These are phyloP conservation scores for Notolepis coatsorum DNA, from an alignment of 2,797 vertebrate genomes.

Conservation along the genomic window DNA sequence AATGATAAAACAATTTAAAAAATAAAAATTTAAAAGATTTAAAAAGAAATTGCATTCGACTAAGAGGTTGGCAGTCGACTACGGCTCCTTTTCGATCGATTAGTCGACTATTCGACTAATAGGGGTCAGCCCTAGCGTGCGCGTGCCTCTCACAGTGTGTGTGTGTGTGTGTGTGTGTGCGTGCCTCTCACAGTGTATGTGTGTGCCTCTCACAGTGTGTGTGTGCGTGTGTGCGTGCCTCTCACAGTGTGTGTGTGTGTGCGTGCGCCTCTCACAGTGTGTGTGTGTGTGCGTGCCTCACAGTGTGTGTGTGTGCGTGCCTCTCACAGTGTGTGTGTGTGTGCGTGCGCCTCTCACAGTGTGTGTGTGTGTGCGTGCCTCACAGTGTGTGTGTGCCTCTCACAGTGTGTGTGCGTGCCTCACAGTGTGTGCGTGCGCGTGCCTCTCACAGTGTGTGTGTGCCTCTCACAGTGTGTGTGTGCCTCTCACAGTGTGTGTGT, in stretches of 20 bases:
- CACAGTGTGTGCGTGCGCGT: constrained; percentile 10
- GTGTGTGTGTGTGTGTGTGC: constrained; percentile 12
- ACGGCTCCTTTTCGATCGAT: too few species aligned
- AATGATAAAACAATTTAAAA: too few species aligned
- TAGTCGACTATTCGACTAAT: too few species aligned
- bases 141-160: too few species aligned
- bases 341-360: constrained; percentile 22
- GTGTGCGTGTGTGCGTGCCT: constrained; percentile 26
- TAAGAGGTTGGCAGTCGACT: too few species aligned
- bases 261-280: neutral
- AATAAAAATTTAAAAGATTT: too few species aligned
- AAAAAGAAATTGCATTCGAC: too few species aligned
- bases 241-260: constrained; percentile 1
- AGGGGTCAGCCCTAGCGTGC: too few species aligned
- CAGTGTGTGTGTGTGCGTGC: constrained; percentile 8
- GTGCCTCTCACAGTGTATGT: constrained; percentile 5
- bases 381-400: neutral
- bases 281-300: constrained; percentile 13
- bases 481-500: constrained; percentile 18
- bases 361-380: constrained; percentile 6
- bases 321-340: constrained; percentile 14
- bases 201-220: constrained; percentile 23
- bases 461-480: constrained; percentile 6
- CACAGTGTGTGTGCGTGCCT: constrained; percentile 11
- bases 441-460: constrained; percentile 14